Percentiles rank a stretch among this genome's conserved stretches.
Conservation (phyloP, 2,113 vertebrate species). For the pig (Sus scrofa) region T2T-Sscrofa CM000827.6:66491001-66491500, state of each 20-base stretch:
- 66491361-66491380: slow-evolving; percentile 69
- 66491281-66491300: slow-evolving; percentile 71
- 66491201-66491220: background rate
- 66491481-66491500: background rate
- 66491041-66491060: background rate
- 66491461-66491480: slow-evolving; percentile 16
- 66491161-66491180: slow-evolving; percentile 30
- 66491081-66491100: no score
- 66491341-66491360: slow-evolving; percentile 70
- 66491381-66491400: slow-evolving; percentile 56
- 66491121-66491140: background rate
- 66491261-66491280: slow-evolving; percentile 47
- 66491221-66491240: background rate
- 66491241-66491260: slow-evolving; percentile 59
- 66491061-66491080: background rate
- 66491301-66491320: background rate
- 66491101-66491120: background rate
- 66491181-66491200: slow-evolving; percentile 51
- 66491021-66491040: background rate
- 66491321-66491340: slow-evolving; percentile 40
- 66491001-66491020: background rate
- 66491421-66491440: slow-evolving; percentile 70
- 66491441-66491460: slow-evolving; percentile 21
- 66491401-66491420: slow-evolving; percentile 24
- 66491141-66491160: background rate